A percentile compares a stretch with the other conserved stretches of the same genome.
Evolutionary conservation across 2,113 vertebrate genomes (phyloP).

Genomic region (Dinomys branickii): DNA sequence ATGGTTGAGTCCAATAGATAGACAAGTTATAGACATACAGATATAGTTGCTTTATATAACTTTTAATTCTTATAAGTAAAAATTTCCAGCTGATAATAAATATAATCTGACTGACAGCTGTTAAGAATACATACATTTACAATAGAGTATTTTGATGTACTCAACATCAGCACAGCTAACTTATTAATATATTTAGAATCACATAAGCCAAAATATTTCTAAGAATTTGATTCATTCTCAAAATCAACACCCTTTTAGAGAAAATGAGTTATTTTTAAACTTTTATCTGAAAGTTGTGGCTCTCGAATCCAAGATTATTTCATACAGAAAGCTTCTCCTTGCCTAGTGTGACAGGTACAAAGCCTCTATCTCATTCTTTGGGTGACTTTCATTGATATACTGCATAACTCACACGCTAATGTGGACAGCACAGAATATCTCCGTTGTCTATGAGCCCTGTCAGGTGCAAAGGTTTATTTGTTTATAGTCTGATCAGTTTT

Average conservation of each 20-base stretch:
- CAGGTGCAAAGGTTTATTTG: slow-evolving; percentile 45
- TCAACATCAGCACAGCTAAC: not conserved
- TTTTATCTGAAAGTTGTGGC: not conserved
- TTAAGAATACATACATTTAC: not conserved
- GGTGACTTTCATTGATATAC: not conserved
- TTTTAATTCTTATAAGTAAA: not conserved
- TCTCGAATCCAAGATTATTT: not conserved
- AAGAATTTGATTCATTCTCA: not conserved
- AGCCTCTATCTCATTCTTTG: not conserved
- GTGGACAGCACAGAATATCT: not conserved
- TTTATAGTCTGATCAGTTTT: not conserved
- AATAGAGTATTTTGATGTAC: not conserved
- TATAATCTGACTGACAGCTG: not conserved
- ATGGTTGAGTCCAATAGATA: too few species aligned
- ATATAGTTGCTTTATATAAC: not conserved
- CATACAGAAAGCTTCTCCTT: not conserved
- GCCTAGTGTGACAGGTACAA: not conserved
- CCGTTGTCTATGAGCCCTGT: not conserved
- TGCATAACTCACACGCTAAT: too few species aligned
- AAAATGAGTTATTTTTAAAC: not conserved
- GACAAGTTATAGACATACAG: not conserved
- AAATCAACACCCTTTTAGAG: not conserved
- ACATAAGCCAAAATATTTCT: not conserved
- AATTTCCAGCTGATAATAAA: not conserved
- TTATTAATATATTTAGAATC: slow-evolving; percentile 34